phyloP scores from a whole-genome alignment of 2,888 invertebrate genomes.

The Cheilosia vulpina region DNA sequence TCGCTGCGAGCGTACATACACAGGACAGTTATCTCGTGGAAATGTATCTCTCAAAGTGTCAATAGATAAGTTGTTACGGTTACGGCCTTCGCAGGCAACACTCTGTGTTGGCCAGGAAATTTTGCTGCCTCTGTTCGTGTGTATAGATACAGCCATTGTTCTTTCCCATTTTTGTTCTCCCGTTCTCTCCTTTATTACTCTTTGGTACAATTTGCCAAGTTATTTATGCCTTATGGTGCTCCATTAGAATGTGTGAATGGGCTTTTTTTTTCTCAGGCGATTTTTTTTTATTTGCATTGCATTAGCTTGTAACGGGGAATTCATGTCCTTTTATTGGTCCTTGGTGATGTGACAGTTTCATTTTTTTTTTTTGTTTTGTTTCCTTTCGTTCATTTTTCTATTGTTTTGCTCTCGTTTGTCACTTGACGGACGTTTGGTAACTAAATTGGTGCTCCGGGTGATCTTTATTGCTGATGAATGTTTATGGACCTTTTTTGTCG shows the following conservation, averaged over 20 bases:
- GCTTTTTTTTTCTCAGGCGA: slow-evolving; percentile 41
- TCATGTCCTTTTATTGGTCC: slow-evolving; percentile 70
- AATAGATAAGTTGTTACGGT: slow-evolving; percentile 73
- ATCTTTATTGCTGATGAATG: slow-evolving; percentile 55
- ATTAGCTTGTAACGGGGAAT: slow-evolving; percentile 63
- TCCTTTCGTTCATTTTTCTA: slow-evolving; percentile 24
- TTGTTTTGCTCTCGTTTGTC: slow-evolving; percentile 35
- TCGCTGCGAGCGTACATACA: slow-evolving; percentile 36
- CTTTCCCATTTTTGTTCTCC: slow-evolving; percentile 32
- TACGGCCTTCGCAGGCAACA: slow-evolving; percentile 56
- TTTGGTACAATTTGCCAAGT: slow-evolving; percentile 72
- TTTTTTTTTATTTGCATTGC: slow-evolving; percentile 23
- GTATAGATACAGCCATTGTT: slow-evolving; percentile 21
- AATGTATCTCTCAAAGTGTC: slow-evolving; percentile 73
- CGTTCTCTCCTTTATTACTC: slow-evolving; percentile 59
- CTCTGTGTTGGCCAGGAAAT: slow-evolving; percentile 1
- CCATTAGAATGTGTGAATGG: slow-evolving; percentile 73
- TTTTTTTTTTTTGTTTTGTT: slow-evolving; percentile 17
- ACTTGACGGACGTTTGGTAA: slow-evolving; percentile 48
- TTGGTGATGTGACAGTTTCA: slow-evolving; percentile 54
- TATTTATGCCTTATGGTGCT: slow-evolving; percentile 72
- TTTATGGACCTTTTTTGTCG: slow-evolving; percentile 7
- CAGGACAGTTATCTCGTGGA: slow-evolving; percentile 53
- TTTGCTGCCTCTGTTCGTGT: slow-evolving; percentile 23
- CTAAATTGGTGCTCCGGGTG: slow-evolving; percentile 53